These are phyloP conservation scores for Ctenopoma multispine DNA, from an alignment of 2,797 vertebrate species.

Conservation along the genomic window DNA sequence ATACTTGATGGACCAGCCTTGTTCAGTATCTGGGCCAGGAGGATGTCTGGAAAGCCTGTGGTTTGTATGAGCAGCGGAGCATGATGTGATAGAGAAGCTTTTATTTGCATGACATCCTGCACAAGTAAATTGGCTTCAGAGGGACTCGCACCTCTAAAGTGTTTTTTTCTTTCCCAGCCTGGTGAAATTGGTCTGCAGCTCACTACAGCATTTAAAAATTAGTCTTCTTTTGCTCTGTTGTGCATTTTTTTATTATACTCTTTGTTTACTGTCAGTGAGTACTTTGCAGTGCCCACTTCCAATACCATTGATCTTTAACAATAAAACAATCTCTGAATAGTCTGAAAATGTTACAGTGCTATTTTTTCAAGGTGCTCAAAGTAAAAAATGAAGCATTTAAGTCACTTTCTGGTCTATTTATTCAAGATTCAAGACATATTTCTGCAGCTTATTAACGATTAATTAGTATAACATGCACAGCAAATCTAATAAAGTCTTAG, in stretches of 20 bases:
- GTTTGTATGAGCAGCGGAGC: slow-evolving; percentile 65
- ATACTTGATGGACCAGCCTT: slow-evolving; percentile 71
- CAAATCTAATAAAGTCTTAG: slow-evolving; percentile 16
- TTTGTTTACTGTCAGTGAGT: slow-evolving; percentile 14
- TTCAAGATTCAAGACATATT: slow-evolving; percentile 9
- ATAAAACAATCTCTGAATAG: slow-evolving; percentile 1
- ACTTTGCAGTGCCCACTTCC: slow-evolving; percentile 3
- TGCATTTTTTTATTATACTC: slow-evolving; percentile 23
- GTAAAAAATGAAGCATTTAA: slow-evolving; percentile 8
- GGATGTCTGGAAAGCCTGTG: slow-evolving; percentile 66
- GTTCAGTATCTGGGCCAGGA: slow-evolving; percentile 73
- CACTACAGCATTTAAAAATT: slow-evolving; percentile 32
- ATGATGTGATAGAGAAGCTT: slow-evolving; percentile 56
- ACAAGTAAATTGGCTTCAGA: slow-evolving; percentile 64
- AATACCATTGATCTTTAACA: background rate
- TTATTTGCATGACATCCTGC: slow-evolving; percentile 56
- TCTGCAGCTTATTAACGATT: slow-evolving; percentile 26
- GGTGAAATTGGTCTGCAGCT: slow-evolving; percentile 41
- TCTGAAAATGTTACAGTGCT: slow-evolving; percentile 13
- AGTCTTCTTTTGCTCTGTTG: slow-evolving; percentile 42
- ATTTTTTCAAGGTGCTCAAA: background rate
- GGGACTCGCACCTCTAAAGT: slow-evolving; percentile 44
- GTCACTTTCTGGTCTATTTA: background rate
- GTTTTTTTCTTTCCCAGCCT: slow-evolving; percentile 41
- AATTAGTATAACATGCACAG: slow-evolving; percentile 19